Conservation (phyloP, 1,140 invertebrate species). For the Brachionus sp. region DNA sequence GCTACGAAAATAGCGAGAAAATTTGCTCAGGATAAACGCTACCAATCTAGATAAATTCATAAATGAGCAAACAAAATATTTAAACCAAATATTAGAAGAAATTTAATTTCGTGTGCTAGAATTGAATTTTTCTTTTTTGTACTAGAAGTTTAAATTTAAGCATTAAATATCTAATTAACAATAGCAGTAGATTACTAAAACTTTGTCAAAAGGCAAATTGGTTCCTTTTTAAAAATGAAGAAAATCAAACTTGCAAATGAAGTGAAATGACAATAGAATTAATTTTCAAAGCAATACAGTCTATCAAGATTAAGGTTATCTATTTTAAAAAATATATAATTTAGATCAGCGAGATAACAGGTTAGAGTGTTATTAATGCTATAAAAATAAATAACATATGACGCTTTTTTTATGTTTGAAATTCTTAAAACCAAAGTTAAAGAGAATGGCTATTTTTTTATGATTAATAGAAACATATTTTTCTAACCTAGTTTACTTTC, state of each 20-base stretch:
- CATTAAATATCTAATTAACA: neutral
- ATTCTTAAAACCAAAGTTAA: neutral
- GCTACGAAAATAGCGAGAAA: neutral
- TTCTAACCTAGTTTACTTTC: neutral
- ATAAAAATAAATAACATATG: conserved; percentile 6
- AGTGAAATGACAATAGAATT: neutral
- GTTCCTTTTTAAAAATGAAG: neutral
- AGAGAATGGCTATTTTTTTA: neutral
- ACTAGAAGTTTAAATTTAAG: too few species aligned
- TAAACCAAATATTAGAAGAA: neutral
- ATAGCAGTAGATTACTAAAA: neutral
- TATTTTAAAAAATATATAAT: neutral
- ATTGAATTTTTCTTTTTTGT: neutral
- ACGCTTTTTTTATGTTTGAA: neutral
- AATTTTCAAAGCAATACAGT: neutral
- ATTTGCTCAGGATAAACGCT: conserved; percentile 26
- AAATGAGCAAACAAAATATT: neutral
- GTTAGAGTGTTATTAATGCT: neutral
- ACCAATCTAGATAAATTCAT: neutral
- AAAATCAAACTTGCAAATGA: neutral
- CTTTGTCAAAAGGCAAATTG: neutral
- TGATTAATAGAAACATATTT: neutral
- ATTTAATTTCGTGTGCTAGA: neutral
- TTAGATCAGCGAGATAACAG: neutral
- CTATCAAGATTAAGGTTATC: neutral